Evolutionary conservation across 2,888 invertebrate genomes (phyloP).

Genomic region (Phytoseiulus persimilis): DNA sequence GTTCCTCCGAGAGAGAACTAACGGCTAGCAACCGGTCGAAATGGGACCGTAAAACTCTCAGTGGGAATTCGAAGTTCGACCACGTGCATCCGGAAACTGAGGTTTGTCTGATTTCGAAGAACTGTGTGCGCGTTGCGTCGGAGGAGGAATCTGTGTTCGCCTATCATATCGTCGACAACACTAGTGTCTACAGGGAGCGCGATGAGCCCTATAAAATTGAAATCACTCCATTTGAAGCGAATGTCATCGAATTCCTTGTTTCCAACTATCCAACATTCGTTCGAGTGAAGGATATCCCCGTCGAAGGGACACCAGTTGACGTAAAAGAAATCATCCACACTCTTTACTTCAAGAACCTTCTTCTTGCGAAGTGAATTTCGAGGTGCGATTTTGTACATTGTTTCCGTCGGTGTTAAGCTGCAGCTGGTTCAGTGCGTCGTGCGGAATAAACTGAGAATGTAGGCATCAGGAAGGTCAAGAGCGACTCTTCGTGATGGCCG

Average conservation of each 20-base stretch:
- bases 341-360: slow-evolving; percentile 22
- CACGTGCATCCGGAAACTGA: background rate
- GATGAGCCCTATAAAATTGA: slow-evolving; percentile 68
- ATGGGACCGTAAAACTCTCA: background rate
- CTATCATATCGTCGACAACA: slow-evolving; percentile 77
- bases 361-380: slow-evolving; percentile 8
- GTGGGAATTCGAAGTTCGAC: background rate
- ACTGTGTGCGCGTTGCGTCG: slow-evolving; percentile 56
- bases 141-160: slow-evolving; percentile 60
- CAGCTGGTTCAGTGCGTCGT: too few species aligned
- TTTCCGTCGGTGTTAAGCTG: too few species aligned
- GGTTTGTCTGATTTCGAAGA: slow-evolving; percentile 42
- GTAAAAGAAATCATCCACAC: background rate
- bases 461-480: too few species aligned
- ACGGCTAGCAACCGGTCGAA: background rate
- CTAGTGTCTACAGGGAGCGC: slow-evolving; percentile 67
- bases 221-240: slow-evolving; percentile 61
- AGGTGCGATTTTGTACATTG: background rate
- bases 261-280: slow-evolving; percentile 68
- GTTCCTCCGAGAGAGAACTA: slow-evolving; percentile 45
- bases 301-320: slow-evolving; percentile 48
- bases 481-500: too few species aligned
- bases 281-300: slow-evolving; percentile 63
- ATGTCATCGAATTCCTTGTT: slow-evolving; percentile 64
- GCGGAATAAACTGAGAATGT: too few species aligned